A percentile compares a stretch with the other conserved stretches of the same genome.
Evolutionary conservation across 2,113 vertebrate species (phyloP).

Genomic region (Mohoua ochrocephala): DNA sequence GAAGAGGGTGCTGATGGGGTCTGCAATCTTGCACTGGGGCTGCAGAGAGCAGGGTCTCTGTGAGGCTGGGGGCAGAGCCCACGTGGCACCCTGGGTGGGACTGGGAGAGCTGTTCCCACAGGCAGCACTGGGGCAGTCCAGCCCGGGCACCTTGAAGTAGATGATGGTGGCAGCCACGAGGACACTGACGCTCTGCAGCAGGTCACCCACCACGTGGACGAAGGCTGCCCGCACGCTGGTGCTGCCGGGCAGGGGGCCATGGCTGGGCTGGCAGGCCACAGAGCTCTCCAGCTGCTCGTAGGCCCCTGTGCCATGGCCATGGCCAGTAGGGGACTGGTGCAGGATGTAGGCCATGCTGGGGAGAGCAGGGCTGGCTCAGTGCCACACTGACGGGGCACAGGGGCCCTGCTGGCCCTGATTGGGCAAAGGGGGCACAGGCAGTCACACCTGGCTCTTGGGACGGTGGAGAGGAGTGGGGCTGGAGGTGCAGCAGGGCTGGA

Average conservation of each 20-base stretch:
- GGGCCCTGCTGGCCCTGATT: too few relatives aligned
- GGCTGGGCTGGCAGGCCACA: constrained; percentile 34
- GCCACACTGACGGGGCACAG: accelerated
- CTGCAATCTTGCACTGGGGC: constrained; percentile 95
- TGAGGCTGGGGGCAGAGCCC: background rate
- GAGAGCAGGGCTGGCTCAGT: background rate
- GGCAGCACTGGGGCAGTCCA: background rate
- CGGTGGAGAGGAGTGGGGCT: background rate
- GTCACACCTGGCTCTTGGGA: background rate
- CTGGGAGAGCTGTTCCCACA: background rate
- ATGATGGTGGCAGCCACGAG: constrained; percentile 90
- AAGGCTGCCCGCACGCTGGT: constrained; percentile 93
- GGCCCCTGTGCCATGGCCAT: constrained; percentile 66
- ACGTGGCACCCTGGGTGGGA: accelerated
- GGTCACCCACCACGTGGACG: constrained; percentile 92
- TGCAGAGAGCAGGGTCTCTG: constrained; percentile 22
- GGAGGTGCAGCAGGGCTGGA: background rate
- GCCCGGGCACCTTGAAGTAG: constrained; percentile 84
- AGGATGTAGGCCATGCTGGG: constrained; percentile 95
- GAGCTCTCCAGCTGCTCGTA: constrained; percentile 85
- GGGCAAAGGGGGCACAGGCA: background rate
- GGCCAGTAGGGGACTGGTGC: constrained; percentile 84
- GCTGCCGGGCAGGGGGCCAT: constrained; percentile 74
- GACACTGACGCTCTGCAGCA: constrained; percentile 93
- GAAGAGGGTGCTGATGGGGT: constrained; percentile 95